These are phyloP conservation scores for Mantis religiosa DNA, from an alignment of 2,888 invertebrate species.

Conservation along the genomic window DNA sequence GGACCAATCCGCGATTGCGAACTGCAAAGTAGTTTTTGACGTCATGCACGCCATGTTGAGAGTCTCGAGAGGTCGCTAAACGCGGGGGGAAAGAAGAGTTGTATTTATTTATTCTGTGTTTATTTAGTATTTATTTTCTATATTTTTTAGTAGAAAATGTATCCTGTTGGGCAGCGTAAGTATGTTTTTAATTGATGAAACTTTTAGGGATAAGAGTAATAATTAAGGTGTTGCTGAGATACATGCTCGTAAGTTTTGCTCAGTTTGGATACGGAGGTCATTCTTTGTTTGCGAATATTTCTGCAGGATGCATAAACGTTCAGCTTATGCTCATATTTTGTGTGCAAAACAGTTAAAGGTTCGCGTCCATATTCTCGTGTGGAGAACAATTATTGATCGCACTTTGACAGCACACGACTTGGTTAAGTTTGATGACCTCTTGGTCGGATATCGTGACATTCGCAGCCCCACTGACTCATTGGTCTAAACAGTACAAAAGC, in stretches of 20 bases:
- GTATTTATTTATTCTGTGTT: conserved; percentile 21
- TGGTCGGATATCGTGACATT: neutral
- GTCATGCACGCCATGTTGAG: conserved; percentile 27
- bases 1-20: neutral
- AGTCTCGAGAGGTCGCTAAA: conserved; percentile 16
- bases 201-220: neutral
- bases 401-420: neutral
- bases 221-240: neutral
- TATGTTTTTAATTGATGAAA: conserved; percentile 36
- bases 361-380: neutral
- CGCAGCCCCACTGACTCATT: neutral
- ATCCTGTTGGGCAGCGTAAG: conserved; percentile 67
- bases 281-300: conserved; percentile 18
- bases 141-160: conserved; percentile 47
- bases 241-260: conserved; percentile 14
- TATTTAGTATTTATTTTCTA: conserved; percentile 26
- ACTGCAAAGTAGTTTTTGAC: conserved; percentile 21
- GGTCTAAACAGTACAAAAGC: neutral
- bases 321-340: neutral
- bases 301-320: neutral
- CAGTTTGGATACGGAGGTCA: conserved; percentile 17
- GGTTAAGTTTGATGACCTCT: conserved; percentile 18
- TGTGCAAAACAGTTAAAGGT: neutral
- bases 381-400: neutral
- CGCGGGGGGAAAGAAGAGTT: conserved; percentile 21